Evolutionary conservation across 2,888 invertebrate genomes (phyloP).

Genomic region (Tachina lurida): DNA sequence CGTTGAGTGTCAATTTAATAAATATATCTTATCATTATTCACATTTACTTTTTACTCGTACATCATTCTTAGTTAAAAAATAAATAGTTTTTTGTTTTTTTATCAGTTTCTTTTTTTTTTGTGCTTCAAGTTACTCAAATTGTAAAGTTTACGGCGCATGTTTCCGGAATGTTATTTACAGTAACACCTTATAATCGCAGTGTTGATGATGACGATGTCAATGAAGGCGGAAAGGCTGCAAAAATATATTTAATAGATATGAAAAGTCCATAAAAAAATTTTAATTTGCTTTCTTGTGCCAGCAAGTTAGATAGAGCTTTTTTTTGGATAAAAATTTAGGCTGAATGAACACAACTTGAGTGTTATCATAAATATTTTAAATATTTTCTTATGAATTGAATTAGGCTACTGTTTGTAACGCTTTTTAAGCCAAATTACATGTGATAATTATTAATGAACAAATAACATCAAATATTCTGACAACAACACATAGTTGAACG

Average conservation of each 20-base stretch:
- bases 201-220: neutral
- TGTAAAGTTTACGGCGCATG: slow-evolving; percentile 66
- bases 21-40: no score
- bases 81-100: neutral
- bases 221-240: neutral
- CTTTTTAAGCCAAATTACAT: no score
- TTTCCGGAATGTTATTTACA: slow-evolving; percentile 47
- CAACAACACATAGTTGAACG: no score
- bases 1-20: slow-evolving; percentile 52
- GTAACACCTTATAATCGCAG: slow-evolving; percentile 35
- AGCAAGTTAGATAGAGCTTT: no score
- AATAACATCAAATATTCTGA: no score
- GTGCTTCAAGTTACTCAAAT: slow-evolving; percentile 36
- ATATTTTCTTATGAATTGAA: no score
- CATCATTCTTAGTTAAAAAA: slow-evolving; percentile 5
- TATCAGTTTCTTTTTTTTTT: neutral
- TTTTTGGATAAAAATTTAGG: no score
- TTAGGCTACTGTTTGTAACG: no score
- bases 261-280: slow-evolving; percentile 1
- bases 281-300: no score
- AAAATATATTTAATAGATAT: neutral
- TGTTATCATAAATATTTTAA: no score
- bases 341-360: no score
- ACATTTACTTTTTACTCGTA: slow-evolving; percentile 17
- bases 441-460: no score